Evolutionary conservation across 2,888 invertebrate genomes (phyloP).

Genomic region (Agriopis aurantiaria): DNA sequence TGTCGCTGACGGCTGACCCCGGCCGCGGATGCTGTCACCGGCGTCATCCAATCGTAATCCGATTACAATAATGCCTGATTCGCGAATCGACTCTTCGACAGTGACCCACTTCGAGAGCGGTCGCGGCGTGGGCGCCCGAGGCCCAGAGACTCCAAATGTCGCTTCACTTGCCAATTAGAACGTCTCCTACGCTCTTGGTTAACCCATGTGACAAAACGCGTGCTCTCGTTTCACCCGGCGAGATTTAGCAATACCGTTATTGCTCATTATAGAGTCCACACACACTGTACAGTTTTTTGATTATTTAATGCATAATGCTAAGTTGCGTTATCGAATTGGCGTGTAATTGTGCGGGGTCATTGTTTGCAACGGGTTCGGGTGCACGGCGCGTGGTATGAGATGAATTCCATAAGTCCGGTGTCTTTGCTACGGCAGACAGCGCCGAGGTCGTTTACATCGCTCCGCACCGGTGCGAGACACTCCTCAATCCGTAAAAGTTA

Average conservation of each 20-base stretch:
- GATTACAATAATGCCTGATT: conserved; percentile 68
- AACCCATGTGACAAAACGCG: conserved; percentile 54
- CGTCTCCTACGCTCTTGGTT: conserved; percentile 53
- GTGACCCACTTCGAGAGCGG: conserved; percentile 66
- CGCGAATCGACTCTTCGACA: conserved; percentile 62
- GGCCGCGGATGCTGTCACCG: conserved; percentile 46
- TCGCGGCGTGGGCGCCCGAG: conserved; percentile 57
- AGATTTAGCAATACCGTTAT: conserved; percentile 59
- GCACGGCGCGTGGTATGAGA: conserved; percentile 69
- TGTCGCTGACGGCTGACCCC: conserved; percentile 62
- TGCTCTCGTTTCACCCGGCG: conserved; percentile 50
- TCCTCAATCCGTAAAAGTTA: conserved; percentile 37
- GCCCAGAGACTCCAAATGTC: conserved; percentile 49
- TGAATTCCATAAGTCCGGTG: conserved; percentile 74
- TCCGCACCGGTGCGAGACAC: conserved; percentile 49
- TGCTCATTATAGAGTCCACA: conserved; percentile 49
- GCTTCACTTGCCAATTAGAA: conserved; percentile 60
- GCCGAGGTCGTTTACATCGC: conserved; percentile 64
- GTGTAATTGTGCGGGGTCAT: conserved; percentile 72
- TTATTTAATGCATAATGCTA: conserved; percentile 62
- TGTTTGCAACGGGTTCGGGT: conserved; percentile 76
- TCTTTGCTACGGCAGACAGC: conserved; percentile 46
- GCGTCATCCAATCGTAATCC: conserved; percentile 58
- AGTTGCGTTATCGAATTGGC: conserved; percentile 68
- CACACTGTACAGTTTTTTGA: conserved; percentile 56